Base-by-base conservation (phyloP, 2,113 vertebrate species). In the Anguilla japonica region DNA sequence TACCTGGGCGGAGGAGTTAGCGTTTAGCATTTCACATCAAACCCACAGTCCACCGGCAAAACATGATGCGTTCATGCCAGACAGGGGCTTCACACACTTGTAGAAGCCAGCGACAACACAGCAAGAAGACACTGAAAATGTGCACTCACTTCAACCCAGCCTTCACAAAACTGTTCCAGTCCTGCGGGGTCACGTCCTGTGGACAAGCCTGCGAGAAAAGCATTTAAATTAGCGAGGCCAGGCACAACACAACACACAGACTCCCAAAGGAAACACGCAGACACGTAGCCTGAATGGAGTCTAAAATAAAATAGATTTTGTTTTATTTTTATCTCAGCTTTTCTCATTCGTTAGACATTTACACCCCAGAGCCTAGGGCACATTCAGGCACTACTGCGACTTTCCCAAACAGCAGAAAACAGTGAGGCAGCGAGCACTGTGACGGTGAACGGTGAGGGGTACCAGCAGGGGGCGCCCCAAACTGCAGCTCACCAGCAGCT, bases 101-200 rank as follows among this genome's bases (percentile, higher is more conserved):
- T 53, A 53, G 2, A 53, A 6, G 13, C 13, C 50, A 11, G 26
- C n/a, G 2, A 75, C 5, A 34, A 9, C 71, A 11, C 9, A 4
- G 2, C 5, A 50, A 14, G 3, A 14, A 60, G 57, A 60, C 57
- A 3, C 60, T 26, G 79, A 71, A 50, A 60, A 80, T 9, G 79
- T 57, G 40, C 43, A 88, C 94, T 39, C 88, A 96, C 96, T 94
- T 99, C 41, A 99, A 96, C 85, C 98, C 98, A 0, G 87, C 90
- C 92, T 97, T 99, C 88, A 99, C 94, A 88, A 99, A 93, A 89
- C 46, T 93, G 91, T 97, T 96, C 98, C 98, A 99, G 5, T 97
- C 96, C 20, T 91, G 91, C 50, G 96, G 93, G 67, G 92, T 87
- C 83, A 98, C 88, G 53, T 96, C 94, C 26, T 91, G 92, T 84